phyloP scores from a whole-genome alignment of 1,140 invertebrate genomes.

The Tribolium castaneum region DNA sequence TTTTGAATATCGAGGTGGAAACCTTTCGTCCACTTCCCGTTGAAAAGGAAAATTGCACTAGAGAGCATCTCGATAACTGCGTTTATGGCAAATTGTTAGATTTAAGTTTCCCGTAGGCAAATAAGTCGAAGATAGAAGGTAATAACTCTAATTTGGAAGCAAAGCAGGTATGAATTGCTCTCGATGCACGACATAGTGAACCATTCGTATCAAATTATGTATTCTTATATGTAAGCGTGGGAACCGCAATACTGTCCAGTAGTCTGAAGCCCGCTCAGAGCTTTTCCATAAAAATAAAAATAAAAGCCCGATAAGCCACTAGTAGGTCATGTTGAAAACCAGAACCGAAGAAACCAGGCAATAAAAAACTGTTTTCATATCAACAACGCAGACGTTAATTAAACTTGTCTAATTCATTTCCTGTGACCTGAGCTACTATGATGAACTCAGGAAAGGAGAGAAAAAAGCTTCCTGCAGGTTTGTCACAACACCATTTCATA shows the following conservation, averaged over 20 bases:
- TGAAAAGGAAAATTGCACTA: conserved; percentile 15
- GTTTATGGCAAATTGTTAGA: conserved; percentile 23
- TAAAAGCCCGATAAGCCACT: background rate
- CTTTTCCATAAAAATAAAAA: conserved; percentile 2
- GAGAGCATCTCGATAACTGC: conserved; percentile 6
- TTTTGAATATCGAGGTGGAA: background rate
- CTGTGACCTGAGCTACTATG: conserved; percentile 21
- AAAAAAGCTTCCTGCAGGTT: conserved; percentile 31
- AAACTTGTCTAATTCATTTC: conserved; percentile 32
- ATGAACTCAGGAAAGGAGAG: conserved; percentile 21
- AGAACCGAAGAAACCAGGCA: background rate
- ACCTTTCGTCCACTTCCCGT: background rate
- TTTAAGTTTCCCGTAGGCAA: conserved; percentile 27
- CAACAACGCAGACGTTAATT: conserved; percentile 12
- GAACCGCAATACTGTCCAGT: conserved; percentile 32
- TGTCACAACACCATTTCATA: conserved; percentile 20
- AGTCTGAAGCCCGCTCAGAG: background rate
- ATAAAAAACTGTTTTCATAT: conserved; percentile 1
- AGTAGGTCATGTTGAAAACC: conserved; percentile 13
- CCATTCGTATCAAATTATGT: conserved; percentile 25
- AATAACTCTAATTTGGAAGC: conserved; percentile 43
- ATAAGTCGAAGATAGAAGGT: conserved; percentile 25
- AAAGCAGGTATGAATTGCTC: conserved; percentile 36
- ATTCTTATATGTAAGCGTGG: conserved; percentile 31
- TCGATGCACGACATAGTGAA: conserved; percentile 39